Percentiles rank a stretch among this genome's conserved stretches.
Evolutionary conservation across 1,140 invertebrate species (phyloP).

Genomic region (Planococcus citri): DNA sequence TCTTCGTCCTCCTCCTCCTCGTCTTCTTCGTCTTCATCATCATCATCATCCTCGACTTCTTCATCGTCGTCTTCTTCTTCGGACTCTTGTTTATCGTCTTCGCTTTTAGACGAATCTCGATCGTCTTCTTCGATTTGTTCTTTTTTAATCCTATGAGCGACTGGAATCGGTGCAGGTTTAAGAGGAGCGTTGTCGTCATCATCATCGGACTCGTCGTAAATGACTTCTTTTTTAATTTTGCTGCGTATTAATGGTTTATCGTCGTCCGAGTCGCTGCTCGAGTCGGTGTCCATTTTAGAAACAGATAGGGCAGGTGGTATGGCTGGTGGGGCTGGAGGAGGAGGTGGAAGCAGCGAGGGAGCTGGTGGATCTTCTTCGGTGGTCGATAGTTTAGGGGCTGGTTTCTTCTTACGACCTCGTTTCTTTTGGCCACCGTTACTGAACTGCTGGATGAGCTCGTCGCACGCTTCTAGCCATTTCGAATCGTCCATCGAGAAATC

Average conservation of each 20-base stretch:
- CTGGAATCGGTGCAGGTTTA: neutral
- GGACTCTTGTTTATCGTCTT: neutral
- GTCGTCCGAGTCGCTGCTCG: neutral
- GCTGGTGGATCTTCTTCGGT: neutral
- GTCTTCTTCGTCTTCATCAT: neutral
- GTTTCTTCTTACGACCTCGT: neutral
- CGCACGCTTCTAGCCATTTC: constrained; percentile 4
- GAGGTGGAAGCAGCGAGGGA: neutral
- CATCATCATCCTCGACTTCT: neutral
- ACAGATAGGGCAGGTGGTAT: too few relatives aligned
- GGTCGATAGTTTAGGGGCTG: neutral
- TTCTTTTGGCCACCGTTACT: neutral
- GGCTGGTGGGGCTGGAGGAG: neutral
- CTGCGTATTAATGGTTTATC: neutral
- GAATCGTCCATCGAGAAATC: neutral
- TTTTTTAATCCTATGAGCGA: neutral
- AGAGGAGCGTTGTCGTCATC: too few relatives aligned
- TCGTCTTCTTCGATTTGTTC: neutral
- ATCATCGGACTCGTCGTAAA: neutral
- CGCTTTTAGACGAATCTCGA: too few relatives aligned
- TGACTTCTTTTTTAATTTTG: neutral
- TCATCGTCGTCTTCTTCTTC: neutral
- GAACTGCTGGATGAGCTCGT: constrained; percentile 8
- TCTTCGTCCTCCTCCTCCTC: neutral
- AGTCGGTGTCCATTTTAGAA: too few relatives aligned